These are phyloP conservation scores for Lycaena phlaeas DNA, from an alignment of 2,888 invertebrate species.

Conservation along the genomic window DNA sequence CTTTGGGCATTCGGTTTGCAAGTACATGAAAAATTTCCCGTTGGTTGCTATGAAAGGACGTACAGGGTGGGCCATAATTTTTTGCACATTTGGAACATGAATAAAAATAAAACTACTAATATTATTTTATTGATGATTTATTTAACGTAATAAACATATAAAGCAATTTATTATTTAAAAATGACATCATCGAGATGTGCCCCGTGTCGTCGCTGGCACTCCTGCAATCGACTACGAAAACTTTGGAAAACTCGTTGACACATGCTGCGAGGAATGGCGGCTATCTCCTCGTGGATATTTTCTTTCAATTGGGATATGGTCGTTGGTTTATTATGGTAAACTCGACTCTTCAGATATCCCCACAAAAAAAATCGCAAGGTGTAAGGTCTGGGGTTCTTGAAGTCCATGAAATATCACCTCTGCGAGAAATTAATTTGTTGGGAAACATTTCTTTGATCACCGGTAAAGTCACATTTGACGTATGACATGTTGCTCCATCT, in stretches of 20 bases:
- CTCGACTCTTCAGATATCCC: conserved; percentile 8
- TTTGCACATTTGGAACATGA: not conserved
- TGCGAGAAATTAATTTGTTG: conserved; percentile 16
- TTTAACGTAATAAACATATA: not conserved
- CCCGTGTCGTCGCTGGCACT: conserved; percentile 8
- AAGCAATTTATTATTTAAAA: conserved; percentile 1
- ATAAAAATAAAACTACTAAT: conserved; percentile 1
- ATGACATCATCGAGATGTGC: conserved; percentile 5
- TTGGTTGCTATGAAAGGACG: too few species aligned
- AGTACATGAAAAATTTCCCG: too few species aligned
- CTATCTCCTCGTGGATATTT: conserved; percentile 8
- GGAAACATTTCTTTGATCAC: conserved; percentile 17
- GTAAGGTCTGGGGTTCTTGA: conserved; percentile 7
- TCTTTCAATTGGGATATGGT: conserved; percentile 6
- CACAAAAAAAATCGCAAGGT: too few species aligned
- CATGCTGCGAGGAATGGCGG: not conserved
- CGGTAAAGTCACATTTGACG: conserved; percentile 14
- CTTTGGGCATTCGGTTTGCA: too few species aligned
- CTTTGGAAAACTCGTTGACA: conserved; percentile 10
- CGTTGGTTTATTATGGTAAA: conserved; percentile 6
- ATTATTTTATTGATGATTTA: conserved; percentile 1
- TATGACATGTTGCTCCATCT: conserved; percentile 20
- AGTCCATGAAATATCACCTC: conserved; percentile 14
- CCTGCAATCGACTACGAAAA: conserved; percentile 11
- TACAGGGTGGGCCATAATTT: not conserved